A percentile compares a stretch with the other conserved stretches of the same genome.
Conservation (phyloP, 2,797 vertebrate species). For the Glossophaga mutica region DNA sequence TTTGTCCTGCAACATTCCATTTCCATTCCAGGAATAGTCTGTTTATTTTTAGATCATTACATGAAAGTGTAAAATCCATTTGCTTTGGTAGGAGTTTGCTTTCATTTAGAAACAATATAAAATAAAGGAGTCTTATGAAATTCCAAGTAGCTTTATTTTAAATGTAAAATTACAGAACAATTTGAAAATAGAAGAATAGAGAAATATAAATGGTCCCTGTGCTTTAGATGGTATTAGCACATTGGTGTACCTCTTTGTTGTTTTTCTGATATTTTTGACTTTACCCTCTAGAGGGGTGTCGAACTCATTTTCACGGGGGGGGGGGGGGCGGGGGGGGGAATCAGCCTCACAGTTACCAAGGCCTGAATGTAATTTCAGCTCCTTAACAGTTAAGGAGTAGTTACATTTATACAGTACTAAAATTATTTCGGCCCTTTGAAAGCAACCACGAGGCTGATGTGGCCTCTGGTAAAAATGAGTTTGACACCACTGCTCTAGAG, state of each 20-base stretch:
- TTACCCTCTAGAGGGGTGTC: background rate
- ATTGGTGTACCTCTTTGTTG: background rate
- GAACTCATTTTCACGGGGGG: no score
- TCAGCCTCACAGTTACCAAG: no score
- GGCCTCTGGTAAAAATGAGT: no score
- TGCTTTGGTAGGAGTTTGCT: background rate
- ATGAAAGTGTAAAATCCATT: slow-evolving; percentile 21
- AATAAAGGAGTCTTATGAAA: background rate
- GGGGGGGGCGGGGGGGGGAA: no score
- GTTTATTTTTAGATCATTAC: slow-evolving; percentile 59
- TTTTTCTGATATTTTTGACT: background rate
- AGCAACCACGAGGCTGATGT: no score
- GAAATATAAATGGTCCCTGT: background rate
- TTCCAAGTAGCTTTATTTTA: background rate
- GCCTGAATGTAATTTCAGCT: no score
- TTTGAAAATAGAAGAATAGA: background rate
- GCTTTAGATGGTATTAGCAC: background rate
- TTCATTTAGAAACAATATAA: background rate
- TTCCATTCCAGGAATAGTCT: slow-evolving; percentile 2
- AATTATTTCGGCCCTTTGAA: no score
- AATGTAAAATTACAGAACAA: background rate
- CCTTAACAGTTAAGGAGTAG: no score
- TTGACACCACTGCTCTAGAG: background rate
- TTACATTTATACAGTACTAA: no score
- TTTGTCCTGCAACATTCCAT: background rate